Conservation (phyloP, 2,888 invertebrate species). For the Tenodera sinensis region DNA sequence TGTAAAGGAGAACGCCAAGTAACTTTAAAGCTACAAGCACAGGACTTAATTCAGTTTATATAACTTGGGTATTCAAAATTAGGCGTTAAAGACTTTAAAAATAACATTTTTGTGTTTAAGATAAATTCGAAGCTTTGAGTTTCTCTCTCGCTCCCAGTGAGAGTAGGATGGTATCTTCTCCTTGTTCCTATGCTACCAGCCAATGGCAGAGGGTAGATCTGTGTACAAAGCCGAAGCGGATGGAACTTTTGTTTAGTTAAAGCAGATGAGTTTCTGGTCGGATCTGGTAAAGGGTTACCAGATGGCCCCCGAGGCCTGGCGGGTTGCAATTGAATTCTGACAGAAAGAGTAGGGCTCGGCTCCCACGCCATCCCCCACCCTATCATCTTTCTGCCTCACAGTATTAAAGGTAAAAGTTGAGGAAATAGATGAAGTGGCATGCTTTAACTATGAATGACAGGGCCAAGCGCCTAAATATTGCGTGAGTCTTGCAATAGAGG, state of each 20-base stretch:
- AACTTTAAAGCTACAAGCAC: too few species aligned
- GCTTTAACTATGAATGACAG: neutral
- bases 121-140: too few species aligned
- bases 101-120: too few species aligned
- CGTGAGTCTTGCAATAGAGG: too few species aligned
- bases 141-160: too few species aligned
- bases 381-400: neutral
- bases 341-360: neutral
- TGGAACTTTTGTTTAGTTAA: neutral
- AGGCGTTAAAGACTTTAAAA: too few species aligned
- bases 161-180: neutral
- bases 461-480: neutral
- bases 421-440: neutral
- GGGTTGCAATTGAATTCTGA: conserved; percentile 4
- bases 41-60: too few species aligned
- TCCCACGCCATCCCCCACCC: neutral
- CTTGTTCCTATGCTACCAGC: neutral
- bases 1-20: too few species aligned
- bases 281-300: neutral
- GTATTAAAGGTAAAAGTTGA: neutral
- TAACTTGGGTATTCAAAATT: too few species aligned
- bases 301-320: conserved; percentile 7
- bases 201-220: neutral
- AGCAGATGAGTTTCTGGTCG: neutral
- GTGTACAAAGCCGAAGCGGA: neutral